phyloP scores from a whole-genome alignment of 2,797 vertebrate species.

The Gambusia yucatana region DNA sequence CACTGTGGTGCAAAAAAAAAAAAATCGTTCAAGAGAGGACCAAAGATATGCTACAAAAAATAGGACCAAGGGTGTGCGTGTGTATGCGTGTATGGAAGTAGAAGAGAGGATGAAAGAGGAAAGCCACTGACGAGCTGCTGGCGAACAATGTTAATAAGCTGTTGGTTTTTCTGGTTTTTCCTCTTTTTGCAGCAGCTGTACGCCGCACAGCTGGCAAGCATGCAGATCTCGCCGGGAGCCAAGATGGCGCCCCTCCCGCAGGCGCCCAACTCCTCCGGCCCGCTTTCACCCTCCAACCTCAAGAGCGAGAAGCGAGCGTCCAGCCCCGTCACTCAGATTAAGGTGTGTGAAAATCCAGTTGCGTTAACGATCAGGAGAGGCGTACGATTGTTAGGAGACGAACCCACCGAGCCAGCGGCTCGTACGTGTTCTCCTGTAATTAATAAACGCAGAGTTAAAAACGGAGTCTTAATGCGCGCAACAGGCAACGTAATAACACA shows the following conservation, averaged over 20 bases:
- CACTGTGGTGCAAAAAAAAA: background rate
- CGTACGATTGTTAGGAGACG: background rate
- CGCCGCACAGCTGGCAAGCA: conserved; percentile 94
- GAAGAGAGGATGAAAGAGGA: conserved; percentile 52
- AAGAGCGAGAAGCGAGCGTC: conserved; percentile 92
- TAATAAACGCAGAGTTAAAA: conserved; percentile 6
- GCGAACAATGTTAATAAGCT: conserved; percentile 59
- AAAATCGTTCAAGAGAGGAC: background rate
- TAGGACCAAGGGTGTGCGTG: conserved; percentile 23
- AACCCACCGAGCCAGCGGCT: background rate
- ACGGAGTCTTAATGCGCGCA: background rate
- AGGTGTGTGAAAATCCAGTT: conserved; percentile 77
- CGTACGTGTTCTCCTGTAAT: background rate
- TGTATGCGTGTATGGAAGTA: conserved; percentile 10
- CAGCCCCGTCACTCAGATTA: conserved; percentile 90
- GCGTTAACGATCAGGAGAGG: background rate
- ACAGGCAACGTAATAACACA: conserved; percentile 20
- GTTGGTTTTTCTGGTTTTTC: conserved; percentile 59
- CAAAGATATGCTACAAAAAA: conserved; percentile 9
- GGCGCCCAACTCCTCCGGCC: conserved; percentile 86
- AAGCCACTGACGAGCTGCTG: conserved; percentile 60
- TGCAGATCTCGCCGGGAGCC: conserved; percentile 95
- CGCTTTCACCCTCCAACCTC: conserved; percentile 89
- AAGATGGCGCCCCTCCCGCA: conserved; percentile 92
- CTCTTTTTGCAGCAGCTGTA: conserved; percentile 89